Base-by-base conservation (phyloP, 2,113 vertebrate genomes). In the Lepisosteus osseus region DNA sequence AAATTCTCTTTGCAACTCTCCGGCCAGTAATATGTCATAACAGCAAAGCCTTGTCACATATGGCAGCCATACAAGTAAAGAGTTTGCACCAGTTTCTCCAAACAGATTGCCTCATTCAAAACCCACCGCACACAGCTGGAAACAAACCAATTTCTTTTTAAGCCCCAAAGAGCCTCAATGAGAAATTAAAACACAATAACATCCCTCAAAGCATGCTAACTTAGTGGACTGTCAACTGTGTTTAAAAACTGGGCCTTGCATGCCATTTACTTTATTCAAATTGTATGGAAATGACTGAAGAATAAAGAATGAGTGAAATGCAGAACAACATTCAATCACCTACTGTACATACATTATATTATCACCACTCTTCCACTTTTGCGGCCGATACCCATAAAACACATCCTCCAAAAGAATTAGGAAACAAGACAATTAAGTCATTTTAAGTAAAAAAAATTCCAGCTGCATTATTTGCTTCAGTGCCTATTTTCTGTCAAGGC, bases 101-200 rank as follows among this genome's bases (percentile, higher is more conserved):
- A 74, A 55, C 78, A 73, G 73, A 81, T 76, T 79, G 72, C 73
- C 70, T 69, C 71, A 3, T 67, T 70, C 73, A 73, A 82, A 74
- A 77, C 80, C 78, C 65, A 17, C 57, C 61, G 76, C 75, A 71
- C 74, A 80, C 73, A 79, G 70, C 66, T 67, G 74, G 70, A 72
- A 79, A 74, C 82, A 79, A 86, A 85, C 79, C 86, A 88, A 88
- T 88, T 86, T 83, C 75, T 80, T 59, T 0, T n/a, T 3, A 8
- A 14, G 56, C 13, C 3, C 79, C 79, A 77, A 79, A 80, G 78
- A 85, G 80, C 70, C 78, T 77, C 68, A 69, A 80, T 82, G 78
- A 86, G 83, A 89, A 86, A 88, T 89, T 79, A 86, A 85, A 90
- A 80, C 65, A 29, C 79, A 85, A 88, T 83, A 80, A 79, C 80